These are phyloP conservation scores for Drosophila kuntzei DNA, from an alignment of 2,888 invertebrate species.

Conservation along the genomic window DNA sequence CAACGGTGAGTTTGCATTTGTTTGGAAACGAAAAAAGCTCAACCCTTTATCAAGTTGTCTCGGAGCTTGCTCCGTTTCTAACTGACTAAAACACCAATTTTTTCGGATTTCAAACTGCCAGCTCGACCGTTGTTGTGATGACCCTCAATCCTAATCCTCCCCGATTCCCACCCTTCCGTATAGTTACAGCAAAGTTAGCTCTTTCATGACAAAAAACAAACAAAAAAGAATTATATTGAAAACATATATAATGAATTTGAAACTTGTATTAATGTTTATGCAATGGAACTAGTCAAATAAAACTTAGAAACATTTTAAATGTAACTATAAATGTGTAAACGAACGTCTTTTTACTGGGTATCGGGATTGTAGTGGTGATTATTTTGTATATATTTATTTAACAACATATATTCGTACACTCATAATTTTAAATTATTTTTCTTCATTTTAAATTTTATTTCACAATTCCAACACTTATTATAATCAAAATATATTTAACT, in stretches of 20 bases:
- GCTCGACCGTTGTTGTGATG: conserved; percentile 56
- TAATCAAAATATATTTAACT: no score
- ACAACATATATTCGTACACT: no score
- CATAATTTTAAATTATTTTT: no score
- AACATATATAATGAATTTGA: conserved; percentile 59
- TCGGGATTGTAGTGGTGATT: no score
- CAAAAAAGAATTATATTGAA: conserved; percentile 48
- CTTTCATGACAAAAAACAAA: conserved; percentile 51
- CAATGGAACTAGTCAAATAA: conserved; percentile 83
- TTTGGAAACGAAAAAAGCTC: conserved; percentile 70
- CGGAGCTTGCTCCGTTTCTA: conserved; percentile 43
- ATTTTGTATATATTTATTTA: no score
- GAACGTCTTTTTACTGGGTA: conserved; percentile 33
- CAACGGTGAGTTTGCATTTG: conserved; percentile 61
- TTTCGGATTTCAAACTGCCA: conserved; percentile 62
- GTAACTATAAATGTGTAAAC: conserved; percentile 78
- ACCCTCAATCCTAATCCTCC: conserved; percentile 1
- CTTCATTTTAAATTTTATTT: no score
- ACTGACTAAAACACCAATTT: conserved; percentile 81
- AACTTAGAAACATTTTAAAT: conserved; percentile 82
- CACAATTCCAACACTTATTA: no score
- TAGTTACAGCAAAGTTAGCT: conserved; percentile 41
- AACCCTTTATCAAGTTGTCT: conserved; percentile 73
- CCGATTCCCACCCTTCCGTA: neutral
- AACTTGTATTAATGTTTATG: conserved; percentile 82